phyloP scores from a whole-genome alignment of 2,113 vertebrate species.

The Hippocampus comes region DNA sequence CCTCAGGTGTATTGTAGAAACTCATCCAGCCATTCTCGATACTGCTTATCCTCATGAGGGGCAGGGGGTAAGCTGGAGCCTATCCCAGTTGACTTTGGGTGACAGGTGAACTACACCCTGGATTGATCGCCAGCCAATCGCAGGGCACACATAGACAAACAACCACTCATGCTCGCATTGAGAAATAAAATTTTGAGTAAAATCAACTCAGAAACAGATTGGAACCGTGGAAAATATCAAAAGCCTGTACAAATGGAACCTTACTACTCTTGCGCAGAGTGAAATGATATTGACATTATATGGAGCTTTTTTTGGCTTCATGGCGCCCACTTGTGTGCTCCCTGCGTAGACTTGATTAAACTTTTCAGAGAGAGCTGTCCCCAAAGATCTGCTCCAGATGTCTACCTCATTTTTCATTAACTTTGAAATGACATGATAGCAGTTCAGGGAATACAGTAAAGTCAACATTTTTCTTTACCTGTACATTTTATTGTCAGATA shows the following conservation, averaged over 20 bases:
- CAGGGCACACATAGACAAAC: too few species aligned
- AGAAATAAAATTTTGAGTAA: too few species aligned
- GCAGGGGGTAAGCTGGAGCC: too few species aligned
- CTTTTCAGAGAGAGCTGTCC: constrained; percentile 3
- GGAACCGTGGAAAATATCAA: neutral
- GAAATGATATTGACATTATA: constrained; percentile 2
- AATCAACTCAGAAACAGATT: too few species aligned
- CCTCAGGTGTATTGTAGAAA: too few species aligned
- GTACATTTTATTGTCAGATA: neutral
- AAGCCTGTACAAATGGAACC: neutral
- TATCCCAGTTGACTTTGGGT: too few species aligned
- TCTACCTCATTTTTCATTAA: constrained; percentile 3
- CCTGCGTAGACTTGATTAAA: constrained; percentile 1
- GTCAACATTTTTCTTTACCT: constrained; percentile 2
- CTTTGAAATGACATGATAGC: neutral
- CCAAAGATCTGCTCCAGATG: neutral
- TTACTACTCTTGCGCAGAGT: neutral
- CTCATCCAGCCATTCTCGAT: too few species aligned
- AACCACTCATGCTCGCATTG: too few species aligned
- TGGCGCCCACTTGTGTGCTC: constrained; percentile 1
- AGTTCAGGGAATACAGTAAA: neutral
- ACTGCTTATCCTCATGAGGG: too few species aligned
- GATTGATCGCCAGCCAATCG: too few species aligned
- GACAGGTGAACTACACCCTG: too few species aligned
- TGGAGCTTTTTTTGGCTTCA: neutral